A percentile compares a stretch with the other conserved stretches of the same genome.
phyloP scores from a whole-genome alignment of 92 coral and sea anemone species.

The Montipora capitata region DNA sequence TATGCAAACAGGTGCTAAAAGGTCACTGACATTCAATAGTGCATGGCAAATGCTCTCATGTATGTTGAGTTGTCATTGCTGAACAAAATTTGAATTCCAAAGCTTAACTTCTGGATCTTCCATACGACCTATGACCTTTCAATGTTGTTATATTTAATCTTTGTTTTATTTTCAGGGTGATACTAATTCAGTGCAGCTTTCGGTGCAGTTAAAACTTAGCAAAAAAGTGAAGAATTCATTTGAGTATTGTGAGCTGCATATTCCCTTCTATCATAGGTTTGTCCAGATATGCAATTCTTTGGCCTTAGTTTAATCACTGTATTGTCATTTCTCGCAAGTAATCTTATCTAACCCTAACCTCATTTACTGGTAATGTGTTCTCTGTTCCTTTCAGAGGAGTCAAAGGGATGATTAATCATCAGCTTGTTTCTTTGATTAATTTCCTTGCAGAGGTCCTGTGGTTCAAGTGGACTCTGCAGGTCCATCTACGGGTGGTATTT shows the following conservation, averaged over 20 bases:
- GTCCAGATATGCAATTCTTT: background rate
- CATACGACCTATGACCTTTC: background rate
- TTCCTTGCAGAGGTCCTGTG: constrained; percentile 80
- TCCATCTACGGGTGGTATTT: constrained; percentile 81
- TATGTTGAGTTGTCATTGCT: no score
- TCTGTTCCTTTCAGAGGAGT: no score
- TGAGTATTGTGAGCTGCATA: constrained; percentile 92
- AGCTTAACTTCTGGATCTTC: no score
- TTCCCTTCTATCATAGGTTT: constrained; percentile 96
- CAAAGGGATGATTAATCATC: background rate
- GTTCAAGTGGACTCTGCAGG: constrained; percentile 85
- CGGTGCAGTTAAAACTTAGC: constrained; percentile 87
- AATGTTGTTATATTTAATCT: background rate
- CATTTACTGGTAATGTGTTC: no score
- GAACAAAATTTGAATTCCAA: no score
- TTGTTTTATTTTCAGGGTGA: constrained; percentile 76
- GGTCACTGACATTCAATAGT: no score
- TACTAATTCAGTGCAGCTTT: constrained; percentile 76
- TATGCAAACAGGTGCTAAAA: no score
- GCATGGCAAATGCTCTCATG: no score
- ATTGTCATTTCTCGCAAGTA: no score
- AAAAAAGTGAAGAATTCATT: constrained; percentile 88
- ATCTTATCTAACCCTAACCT: no score
- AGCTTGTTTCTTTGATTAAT: background rate
- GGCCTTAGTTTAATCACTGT: background rate